Percentiles rank a stretch among this genome's conserved stretches.
These are phyloP conservation scores for Enteromius treurensis DNA, from an alignment of 2,797 vertebrate genomes.

Conservation along the genomic window DNA sequence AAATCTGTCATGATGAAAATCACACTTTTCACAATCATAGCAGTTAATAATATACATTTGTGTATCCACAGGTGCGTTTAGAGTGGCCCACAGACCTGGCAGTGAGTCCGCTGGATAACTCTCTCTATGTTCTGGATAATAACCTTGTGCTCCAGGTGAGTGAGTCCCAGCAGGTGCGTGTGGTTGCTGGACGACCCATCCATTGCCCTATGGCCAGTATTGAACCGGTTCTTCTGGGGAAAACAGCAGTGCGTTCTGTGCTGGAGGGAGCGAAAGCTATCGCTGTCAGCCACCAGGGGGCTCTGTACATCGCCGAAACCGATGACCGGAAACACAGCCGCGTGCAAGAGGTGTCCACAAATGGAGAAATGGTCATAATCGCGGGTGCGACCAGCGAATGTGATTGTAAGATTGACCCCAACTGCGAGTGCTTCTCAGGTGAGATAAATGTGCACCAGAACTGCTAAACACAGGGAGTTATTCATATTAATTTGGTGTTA, in stretches of 20 bases:
- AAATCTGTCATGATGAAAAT: background rate
- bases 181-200: constrained; percentile 86
- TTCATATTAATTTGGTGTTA: background rate
- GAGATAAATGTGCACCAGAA: constrained; percentile 36
- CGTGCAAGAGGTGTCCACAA: constrained; percentile 86
- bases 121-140: constrained; percentile 88
- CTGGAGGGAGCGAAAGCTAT: constrained; percentile 85
- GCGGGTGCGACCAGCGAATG: constrained; percentile 85
- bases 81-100: constrained; percentile 89
- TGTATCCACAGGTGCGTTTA: constrained; percentile 79
- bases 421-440: constrained; percentile 90
- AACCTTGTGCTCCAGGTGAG: constrained; percentile 90
- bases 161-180: constrained; percentile 80
- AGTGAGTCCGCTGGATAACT: constrained; percentile 88
- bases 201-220: constrained; percentile 87
- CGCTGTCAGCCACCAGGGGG: constrained; percentile 82
- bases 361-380: constrained; percentile 84
- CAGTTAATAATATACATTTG: constrained; percentile 32
- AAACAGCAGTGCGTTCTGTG: constrained; percentile 82
- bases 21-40: constrained; percentile 13
- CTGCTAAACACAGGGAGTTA: background rate
- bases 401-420: constrained; percentile 90
- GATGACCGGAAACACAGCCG: constrained; percentile 89
- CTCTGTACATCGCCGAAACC: constrained; percentile 86
- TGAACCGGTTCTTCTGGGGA: constrained; percentile 83